A percentile compares a stretch with the other conserved stretches of the same genome.
phyloP scores from a whole-genome alignment of 2,888 invertebrate species.

The Argyresthia albistria region DNA sequence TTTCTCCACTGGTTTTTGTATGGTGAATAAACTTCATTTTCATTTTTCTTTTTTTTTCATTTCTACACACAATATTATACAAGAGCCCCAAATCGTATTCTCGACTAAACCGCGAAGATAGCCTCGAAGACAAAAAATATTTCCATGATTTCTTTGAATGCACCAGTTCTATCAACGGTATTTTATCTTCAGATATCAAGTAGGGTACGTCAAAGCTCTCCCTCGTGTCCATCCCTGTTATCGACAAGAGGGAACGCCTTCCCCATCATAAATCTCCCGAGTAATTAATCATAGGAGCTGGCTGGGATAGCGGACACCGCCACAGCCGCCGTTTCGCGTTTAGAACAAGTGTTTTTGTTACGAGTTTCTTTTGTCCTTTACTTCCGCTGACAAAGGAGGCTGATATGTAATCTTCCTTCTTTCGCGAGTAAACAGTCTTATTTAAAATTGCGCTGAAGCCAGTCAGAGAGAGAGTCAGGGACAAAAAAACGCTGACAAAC shows the following conservation, averaged over 20 bases:
- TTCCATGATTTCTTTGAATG: too few relatives aligned
- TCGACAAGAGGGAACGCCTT: constrained; percentile 23
- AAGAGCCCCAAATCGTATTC: too few relatives aligned
- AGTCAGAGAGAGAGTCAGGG: too few relatives aligned
- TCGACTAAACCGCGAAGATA: too few relatives aligned
- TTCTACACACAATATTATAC: too few relatives aligned
- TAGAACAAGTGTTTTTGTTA: constrained; percentile 25
- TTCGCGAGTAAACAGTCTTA: not conserved
- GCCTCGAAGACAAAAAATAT: not conserved
- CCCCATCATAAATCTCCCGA: constrained; percentile 35
- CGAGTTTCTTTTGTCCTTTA: constrained; percentile 18
- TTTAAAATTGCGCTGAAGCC: too few relatives aligned
- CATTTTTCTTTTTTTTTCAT: too few relatives aligned
- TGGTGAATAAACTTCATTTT: too few relatives aligned
- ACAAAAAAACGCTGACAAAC: too few relatives aligned
- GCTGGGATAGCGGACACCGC: constrained; percentile 20
- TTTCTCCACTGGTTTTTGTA: too few relatives aligned
- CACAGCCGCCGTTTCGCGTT: constrained; percentile 13
- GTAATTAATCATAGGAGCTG: constrained; percentile 36
- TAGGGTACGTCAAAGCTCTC: not conserved
- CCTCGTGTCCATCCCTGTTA: constrained; percentile 16
- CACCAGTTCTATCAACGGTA: not conserved
- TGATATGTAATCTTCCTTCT: not conserved
- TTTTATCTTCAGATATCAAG: not conserved
- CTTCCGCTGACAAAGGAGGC: constrained; percentile 6